These are phyloP conservation scores for Heliconius eleuchia DNA, from an alignment of 1,140 invertebrate species.

Conservation along the genomic window DNA sequence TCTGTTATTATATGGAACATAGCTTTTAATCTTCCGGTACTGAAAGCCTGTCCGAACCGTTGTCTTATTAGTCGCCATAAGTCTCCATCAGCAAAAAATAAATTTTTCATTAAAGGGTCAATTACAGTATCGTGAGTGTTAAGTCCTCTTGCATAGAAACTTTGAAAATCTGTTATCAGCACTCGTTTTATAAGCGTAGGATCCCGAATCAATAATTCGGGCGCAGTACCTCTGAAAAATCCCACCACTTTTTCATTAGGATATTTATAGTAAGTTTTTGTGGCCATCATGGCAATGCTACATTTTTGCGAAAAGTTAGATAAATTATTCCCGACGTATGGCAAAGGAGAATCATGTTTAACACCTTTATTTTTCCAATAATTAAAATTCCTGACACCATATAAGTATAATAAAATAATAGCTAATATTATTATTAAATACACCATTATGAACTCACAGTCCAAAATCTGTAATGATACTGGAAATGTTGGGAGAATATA, in stretches of 20 bases:
- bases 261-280: conserved; percentile 57
- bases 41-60: conserved; percentile 85
- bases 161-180: conserved; percentile 82
- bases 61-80: conserved; percentile 83
- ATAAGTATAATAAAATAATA: conserved; percentile 43
- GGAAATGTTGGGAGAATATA: neutral
- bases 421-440: conserved; percentile 15
- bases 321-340: conserved; percentile 56
- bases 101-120: conserved; percentile 79
- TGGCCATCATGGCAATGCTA: conserved; percentile 57
- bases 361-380: conserved; percentile 60
- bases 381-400: conserved; percentile 50
- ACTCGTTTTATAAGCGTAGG: conserved; percentile 79
- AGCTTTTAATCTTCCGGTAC: conserved; percentile 83
- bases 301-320: conserved; percentile 53
- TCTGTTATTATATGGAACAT: conserved; percentile 81
- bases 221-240: conserved; percentile 54
- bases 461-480: neutral
- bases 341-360: conserved; percentile 57
- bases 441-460: conserved; percentile 3
- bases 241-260: conserved; percentile 63
- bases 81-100: conserved; percentile 79
- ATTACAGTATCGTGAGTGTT: conserved; percentile 66
- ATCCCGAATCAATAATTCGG: conserved; percentile 62
- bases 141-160: conserved; percentile 79